Evolutionary conservation across 1,140 invertebrate species (phyloP), one percentile per base, ranked within the genome.

Genomic region (Drosophila truncata): DNA sequence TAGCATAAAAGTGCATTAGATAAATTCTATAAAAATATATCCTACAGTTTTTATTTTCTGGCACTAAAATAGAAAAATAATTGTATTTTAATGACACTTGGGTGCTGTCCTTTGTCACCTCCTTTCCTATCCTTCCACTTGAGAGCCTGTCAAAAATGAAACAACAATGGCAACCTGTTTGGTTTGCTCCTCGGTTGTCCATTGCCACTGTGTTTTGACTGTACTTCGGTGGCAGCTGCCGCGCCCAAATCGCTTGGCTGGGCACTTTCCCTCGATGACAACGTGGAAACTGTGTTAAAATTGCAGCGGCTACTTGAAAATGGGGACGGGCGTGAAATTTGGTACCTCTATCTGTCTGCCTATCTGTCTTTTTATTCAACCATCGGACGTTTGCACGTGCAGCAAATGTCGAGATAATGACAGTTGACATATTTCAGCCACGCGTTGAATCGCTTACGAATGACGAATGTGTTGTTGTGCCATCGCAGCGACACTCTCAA

Each of bases 381-480:
- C 23, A 6, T 27, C 20, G 9, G n/a, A 33, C 50, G 31, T 16
- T 2, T 39, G 49, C 69, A 71, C 69, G 69, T 72, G 66, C 66
- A 41, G 31, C 59, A n/a, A 61, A 6, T 47, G 44, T 67, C 66
- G 41, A 87, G 78, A 65, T 88, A 87, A 87, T 90, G 84, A 88
- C 84, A 18, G 80, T 84, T 87, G 84, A 87, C 80, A 84, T 64
- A 84, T 84, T 60, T 69, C 47, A 55, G 77, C 60, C 81, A 78
- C 63, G 58, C 66, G 78, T 41, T 78, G 69, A 82, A 82, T 74
- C 80, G 74, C 41, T 78, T 74, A 70, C 75, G 73, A 88, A 84
- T 90, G 85, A 90, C 86, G 85, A 81, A 90, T 90, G 81, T 85
- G 86, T 90, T 90, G 84, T 86, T 86, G 70, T 86, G 82, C 82